Evolutionary conservation across 2,888 invertebrate genomes (phyloP).

Genomic region (Punctoribates punctum): DNA sequence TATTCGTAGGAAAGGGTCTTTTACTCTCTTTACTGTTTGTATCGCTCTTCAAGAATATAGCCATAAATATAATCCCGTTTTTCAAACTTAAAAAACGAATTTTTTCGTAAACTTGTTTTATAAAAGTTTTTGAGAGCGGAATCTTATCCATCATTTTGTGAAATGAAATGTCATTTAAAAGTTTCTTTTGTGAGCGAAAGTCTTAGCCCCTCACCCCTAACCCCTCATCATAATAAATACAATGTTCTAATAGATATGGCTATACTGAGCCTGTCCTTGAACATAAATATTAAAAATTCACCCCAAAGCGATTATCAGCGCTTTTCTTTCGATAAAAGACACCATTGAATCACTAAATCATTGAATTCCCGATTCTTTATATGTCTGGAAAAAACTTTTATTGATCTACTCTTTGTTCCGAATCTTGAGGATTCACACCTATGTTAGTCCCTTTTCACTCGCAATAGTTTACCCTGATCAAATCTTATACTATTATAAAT

Average conservation of each 20-base stretch:
- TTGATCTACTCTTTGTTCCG: not conserved
- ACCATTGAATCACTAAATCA: conserved; percentile 24
- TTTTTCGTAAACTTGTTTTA: conserved; percentile 25
- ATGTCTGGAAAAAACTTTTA: not conserved
- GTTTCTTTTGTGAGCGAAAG: conserved; percentile 34
- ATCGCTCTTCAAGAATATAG: conserved; percentile 25
- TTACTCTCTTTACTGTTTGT: conserved; percentile 28
- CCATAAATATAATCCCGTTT: conserved; percentile 35
- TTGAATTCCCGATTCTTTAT: not conserved
- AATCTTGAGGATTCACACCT: too few relatives aligned
- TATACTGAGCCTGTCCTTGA: conserved; percentile 28
- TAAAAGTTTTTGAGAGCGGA: conserved; percentile 36
- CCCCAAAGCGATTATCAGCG: conserved; percentile 40
- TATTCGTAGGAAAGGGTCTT: not conserved
- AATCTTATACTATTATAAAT: too few relatives aligned
- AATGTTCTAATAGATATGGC: conserved; percentile 34
- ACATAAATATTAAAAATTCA: conserved; percentile 38
- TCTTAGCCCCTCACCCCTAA: not conserved
- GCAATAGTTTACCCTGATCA: not conserved
- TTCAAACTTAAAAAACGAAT: not conserved
- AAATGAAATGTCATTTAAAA: conserved; percentile 42
- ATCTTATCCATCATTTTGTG: conserved; percentile 42
- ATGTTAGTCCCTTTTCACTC: too few relatives aligned
- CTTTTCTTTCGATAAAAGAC: conserved; percentile 31
- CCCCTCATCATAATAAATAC: conserved; percentile 31